These are phyloP conservation scores for Hyposoter didymator DNA, from an alignment of 2,888 invertebrate species.

Conservation along the genomic window DNA sequence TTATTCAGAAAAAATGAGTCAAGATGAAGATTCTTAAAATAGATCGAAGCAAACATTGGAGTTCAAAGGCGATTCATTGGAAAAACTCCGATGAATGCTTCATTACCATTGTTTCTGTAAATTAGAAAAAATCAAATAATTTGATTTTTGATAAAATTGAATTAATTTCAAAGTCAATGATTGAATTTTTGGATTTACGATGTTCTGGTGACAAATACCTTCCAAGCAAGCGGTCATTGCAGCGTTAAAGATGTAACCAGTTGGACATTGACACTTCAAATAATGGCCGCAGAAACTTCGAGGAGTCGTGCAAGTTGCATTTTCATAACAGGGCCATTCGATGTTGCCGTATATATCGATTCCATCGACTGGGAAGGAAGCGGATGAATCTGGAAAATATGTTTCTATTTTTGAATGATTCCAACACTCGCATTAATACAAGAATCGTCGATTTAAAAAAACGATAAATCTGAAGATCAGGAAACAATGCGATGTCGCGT, in stretches of 20 bases:
- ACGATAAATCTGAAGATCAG: no score
- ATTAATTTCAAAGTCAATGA: neutral
- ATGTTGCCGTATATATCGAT: slow-evolving; percentile 3
- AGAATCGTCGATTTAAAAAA: neutral
- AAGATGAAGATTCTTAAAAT: neutral
- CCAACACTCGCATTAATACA: neutral
- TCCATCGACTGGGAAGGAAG: neutral
- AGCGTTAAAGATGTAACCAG: slow-evolving; percentile 70
- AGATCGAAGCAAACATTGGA: neutral
- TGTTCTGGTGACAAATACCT: slow-evolving; percentile 62
- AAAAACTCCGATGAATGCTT: neutral
- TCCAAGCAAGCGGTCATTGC: slow-evolving; percentile 73
- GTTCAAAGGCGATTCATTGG: neutral
- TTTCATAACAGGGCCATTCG: slow-evolving; percentile 64
- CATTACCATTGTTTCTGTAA: neutral
- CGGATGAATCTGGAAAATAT: slow-evolving; percentile 8
- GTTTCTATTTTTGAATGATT: neutral
- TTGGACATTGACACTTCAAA: slow-evolving; percentile 70
- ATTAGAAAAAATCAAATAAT: neutral
- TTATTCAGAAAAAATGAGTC: neutral
- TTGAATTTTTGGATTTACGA: neutral
- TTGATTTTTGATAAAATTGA: neutral
- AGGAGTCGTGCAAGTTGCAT: slow-evolving; percentile 68
- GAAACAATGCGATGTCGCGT: no score
- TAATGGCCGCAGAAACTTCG: slow-evolving; percentile 69